A percentile compares a stretch with the other conserved stretches of the same genome.
Evolutionary conservation across 2,888 invertebrate species (phyloP).

Genomic region (Agriopis aurantiaria): DNA sequence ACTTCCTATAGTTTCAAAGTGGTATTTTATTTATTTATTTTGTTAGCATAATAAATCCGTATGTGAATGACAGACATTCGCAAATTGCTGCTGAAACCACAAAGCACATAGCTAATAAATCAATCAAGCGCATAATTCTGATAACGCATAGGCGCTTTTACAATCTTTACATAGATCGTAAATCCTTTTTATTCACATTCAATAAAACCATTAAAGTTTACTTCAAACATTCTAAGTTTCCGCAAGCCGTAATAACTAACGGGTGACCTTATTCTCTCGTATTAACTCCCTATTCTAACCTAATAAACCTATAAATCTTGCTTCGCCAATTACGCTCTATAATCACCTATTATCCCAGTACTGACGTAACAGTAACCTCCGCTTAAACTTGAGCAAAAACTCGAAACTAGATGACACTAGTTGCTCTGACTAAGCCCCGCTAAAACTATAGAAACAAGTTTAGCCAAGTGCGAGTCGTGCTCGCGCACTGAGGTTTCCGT

Average conservation of each 20-base stretch:
- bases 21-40: too few species aligned
- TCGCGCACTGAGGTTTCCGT: too few species aligned
- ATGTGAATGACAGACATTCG: too few species aligned
- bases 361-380: slow-evolving; percentile 2
- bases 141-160: background rate
- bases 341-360: slow-evolving; percentile 6
- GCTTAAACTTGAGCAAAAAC: slow-evolving; percentile 9
- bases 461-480: too few species aligned
- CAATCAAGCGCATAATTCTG: background rate
- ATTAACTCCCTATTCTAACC: slow-evolving; percentile 20
- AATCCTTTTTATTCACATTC: background rate
- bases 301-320: slow-evolving; percentile 16
- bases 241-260: slow-evolving; percentile 6
- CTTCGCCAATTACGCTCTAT: slow-evolving; percentile 12
- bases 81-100: background rate
- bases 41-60: too few species aligned
- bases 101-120: background rate
- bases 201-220: slow-evolving; percentile 3
- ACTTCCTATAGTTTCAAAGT: too few species aligned
- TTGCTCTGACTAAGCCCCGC: background rate
- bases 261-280: slow-evolving; percentile 8
- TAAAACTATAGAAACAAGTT: background rate
- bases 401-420: background rate
- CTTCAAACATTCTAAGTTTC: background rate
- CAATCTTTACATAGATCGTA: background rate